Evolutionary conservation across 30 jellyfish, hydroid and myxozoan genomes (phyloP).

Genomic region (Hydra vulgaris): DNA sequence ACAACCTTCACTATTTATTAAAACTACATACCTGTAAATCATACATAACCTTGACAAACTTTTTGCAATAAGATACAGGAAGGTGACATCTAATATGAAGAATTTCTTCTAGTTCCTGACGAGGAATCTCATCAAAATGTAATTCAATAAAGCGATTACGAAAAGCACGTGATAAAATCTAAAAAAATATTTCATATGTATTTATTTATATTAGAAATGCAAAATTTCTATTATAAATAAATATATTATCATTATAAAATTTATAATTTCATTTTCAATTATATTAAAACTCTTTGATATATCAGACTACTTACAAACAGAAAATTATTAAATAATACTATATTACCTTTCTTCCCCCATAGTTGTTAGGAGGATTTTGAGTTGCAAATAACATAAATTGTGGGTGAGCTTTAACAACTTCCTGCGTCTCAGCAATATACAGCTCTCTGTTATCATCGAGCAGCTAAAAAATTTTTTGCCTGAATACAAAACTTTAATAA

Average conservation of each 20-base stretch:
- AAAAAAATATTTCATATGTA: background rate
- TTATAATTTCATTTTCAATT: too few relatives aligned
- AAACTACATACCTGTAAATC: constrained; percentile 57
- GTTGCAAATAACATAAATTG: constrained; percentile 90
- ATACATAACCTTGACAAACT: constrained; percentile 70
- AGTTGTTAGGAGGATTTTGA: constrained; percentile 94
- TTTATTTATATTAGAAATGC: too few relatives aligned
- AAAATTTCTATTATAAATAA: too few relatives aligned
- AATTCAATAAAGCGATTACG: constrained; percentile 93
- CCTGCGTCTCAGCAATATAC: constrained; percentile 94
- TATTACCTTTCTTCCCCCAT: constrained; percentile 96
- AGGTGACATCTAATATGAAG: constrained; percentile 72
- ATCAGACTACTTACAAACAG: too few relatives aligned
- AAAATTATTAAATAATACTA: background rate
- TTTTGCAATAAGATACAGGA: constrained; percentile 73
- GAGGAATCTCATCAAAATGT: constrained; percentile 86
- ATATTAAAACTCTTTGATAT: too few relatives aligned
- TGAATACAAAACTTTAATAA: too few relatives aligned
- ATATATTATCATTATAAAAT: too few relatives aligned
- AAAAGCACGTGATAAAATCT: constrained; percentile 92
- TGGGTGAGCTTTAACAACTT: constrained; percentile 87
- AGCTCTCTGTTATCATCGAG: constrained; percentile 94
- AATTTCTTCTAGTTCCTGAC: constrained; percentile 65
- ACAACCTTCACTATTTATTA: background rate
- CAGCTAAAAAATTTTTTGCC: constrained; percentile 49